These are phyloP conservation scores for Ornithorhynchus anatinus DNA, from an alignment of 2,113 vertebrate species.

Conservation along the genomic window DNA sequence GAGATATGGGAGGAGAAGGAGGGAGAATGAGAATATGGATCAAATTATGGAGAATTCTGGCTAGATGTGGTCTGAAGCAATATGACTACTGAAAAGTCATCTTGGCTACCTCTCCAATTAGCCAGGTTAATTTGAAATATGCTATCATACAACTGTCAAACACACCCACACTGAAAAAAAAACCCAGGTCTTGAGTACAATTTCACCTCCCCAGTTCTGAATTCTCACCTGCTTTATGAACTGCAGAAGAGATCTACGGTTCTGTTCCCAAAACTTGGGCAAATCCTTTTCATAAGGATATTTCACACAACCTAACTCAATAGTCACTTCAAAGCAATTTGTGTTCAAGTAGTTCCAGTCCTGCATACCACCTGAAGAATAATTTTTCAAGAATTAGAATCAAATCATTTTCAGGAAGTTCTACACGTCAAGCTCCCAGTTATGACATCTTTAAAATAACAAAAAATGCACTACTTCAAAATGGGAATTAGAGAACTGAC, in stretches of 20 bases:
- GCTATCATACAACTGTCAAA: no score
- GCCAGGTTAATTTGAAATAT: no score
- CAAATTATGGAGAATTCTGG: no score
- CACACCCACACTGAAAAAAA: background rate
- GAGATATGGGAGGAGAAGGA: no score
- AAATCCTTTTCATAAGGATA: slow-evolving; percentile 85
- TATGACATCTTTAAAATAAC: no score
- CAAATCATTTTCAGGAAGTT: background rate
- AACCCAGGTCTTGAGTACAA: background rate
- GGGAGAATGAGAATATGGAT: no score
- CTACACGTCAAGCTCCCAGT: no score
- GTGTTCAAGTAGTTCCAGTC: slow-evolving; percentile 98
- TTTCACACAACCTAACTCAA: slow-evolving; percentile 93
- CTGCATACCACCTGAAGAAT: slow-evolving; percentile 91
- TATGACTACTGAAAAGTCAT: no score
- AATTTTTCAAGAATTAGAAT: slow-evolving; percentile 8
- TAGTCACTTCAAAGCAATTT: slow-evolving; percentile 98
- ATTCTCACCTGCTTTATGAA: slow-evolving; percentile 89
- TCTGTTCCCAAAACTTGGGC: slow-evolving; percentile 90
- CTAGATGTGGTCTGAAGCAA: no score
- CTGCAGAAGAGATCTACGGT: slow-evolving; percentile 84
- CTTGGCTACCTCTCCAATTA: no score
- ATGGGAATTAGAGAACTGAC: no score
- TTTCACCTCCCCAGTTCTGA: background rate
- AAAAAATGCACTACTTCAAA: no score